Evolutionary conservation across 1,140 invertebrate species (phyloP).

Genomic region (Hylaeus volcanicus): DNA sequence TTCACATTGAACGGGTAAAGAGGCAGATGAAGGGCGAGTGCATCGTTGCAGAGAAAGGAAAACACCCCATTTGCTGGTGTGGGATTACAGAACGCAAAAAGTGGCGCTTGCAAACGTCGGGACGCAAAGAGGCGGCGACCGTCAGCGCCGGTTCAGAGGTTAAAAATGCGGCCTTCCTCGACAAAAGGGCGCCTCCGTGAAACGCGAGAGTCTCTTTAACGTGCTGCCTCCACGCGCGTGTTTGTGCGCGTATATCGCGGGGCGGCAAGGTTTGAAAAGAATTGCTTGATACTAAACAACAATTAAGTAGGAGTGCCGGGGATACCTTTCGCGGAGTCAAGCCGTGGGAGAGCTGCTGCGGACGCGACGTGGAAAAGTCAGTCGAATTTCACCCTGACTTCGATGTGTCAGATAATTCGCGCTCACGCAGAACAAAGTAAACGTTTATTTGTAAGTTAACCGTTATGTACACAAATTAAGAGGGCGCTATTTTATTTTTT

Average conservation of each 20-base stretch:
- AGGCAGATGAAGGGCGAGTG: constrained; percentile 32
- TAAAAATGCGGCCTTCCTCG: constrained; percentile 41
- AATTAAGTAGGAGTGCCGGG: constrained; percentile 61
- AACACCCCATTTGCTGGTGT: constrained; percentile 38
- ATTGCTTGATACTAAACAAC: constrained; percentile 57
- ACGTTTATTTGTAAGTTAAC: too few relatives aligned
- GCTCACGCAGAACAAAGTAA: too few relatives aligned
- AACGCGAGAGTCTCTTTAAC: constrained; percentile 1
- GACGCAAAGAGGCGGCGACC: constrained; percentile 33
- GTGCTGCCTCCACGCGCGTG: not conserved
- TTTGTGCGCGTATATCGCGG: not conserved
- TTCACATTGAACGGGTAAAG: not conserved
- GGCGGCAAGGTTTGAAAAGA: constrained; percentile 38
- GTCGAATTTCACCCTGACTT: too few relatives aligned
- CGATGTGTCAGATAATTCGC: too few relatives aligned
- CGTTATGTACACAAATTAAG: too few relatives aligned
- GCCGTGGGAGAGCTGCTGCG: constrained; percentile 55
- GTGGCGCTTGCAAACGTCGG: constrained; percentile 35
- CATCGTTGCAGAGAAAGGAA: constrained; percentile 40
- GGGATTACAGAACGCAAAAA: constrained; percentile 29
- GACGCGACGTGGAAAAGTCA: constrained; percentile 22
- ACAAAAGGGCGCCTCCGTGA: constrained; percentile 20
- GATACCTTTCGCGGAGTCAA: constrained; percentile 53
- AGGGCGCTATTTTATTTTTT: too few relatives aligned
- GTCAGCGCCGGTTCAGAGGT: constrained; percentile 38